Percentiles rank a stretch among this genome's conserved stretches.
Evolutionary conservation across 2,797 vertebrate species (phyloP).

Genomic region (Amphiprion clarkii): DNA sequence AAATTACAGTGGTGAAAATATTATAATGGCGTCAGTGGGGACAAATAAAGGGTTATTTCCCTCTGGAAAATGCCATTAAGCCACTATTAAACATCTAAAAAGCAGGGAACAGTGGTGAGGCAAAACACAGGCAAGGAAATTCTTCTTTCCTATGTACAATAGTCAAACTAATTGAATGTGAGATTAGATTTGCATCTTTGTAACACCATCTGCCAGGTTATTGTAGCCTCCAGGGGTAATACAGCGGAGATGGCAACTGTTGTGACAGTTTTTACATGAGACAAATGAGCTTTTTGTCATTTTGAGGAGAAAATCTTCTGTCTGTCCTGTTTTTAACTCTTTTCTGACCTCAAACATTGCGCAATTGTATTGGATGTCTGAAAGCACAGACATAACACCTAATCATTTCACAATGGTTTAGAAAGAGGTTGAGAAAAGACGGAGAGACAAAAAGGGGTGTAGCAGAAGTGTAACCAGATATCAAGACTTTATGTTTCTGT

Average conservation of each 20-base stretch:
- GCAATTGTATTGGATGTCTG: neutral
- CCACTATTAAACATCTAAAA: conserved; percentile 6
- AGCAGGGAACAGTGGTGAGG: neutral
- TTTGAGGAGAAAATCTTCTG: neutral
- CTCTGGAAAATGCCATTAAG: neutral
- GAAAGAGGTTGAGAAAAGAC: neutral
- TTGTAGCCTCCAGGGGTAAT: neutral
- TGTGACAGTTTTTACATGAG: neutral
- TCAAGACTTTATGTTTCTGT: conserved; percentile 15
- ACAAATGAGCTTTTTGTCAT: neutral
- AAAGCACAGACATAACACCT: neutral
- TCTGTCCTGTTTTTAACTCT: neutral
- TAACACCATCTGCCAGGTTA: neutral
- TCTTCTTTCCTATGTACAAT: neutral
- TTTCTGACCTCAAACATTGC: neutral
- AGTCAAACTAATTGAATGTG: neutral
- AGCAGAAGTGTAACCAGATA: conserved; percentile 28
- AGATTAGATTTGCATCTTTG: conserved; percentile 9
- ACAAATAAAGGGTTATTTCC: conserved; percentile 1
- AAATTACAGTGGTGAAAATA: conserved; percentile 26
- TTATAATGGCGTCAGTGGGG: neutral
- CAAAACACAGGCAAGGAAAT: neutral
- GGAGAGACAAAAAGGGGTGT: neutral
- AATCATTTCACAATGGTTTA: neutral
- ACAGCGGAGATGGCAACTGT: neutral